Conservation (phyloP, 2,797 vertebrate genomes). For the Ammospiza maritima region DNA sequence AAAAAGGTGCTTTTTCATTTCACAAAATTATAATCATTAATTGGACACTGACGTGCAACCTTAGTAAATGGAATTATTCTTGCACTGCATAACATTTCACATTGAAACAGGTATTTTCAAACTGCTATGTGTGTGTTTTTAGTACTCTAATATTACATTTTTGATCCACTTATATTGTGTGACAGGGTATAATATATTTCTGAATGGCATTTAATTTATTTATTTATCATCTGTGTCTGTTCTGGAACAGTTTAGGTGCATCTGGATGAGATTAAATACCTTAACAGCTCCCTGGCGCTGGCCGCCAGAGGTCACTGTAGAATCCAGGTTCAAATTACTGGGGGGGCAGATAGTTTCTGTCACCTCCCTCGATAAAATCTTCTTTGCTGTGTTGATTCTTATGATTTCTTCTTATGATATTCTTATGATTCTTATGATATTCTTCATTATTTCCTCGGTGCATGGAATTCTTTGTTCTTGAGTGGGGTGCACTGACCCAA, state of each 20-base stretch:
- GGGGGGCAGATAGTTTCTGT: conserved; percentile 47
- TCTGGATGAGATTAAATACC: conserved; percentile 64
- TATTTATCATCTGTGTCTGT: conserved; percentile 63
- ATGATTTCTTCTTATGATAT: background rate
- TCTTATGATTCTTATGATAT: background rate
- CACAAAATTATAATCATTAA: conserved; percentile 80
- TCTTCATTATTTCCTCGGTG: conserved; percentile 1
- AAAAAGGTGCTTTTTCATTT: conserved; percentile 75
- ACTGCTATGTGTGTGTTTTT: conserved; percentile 71
- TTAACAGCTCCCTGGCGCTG: conserved; percentile 55
- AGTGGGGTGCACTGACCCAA: background rate
- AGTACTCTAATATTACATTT: conserved; percentile 66
- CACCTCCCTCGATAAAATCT: conserved; percentile 61
- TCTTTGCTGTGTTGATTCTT: conserved; percentile 25
- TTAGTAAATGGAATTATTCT: conserved; percentile 74
- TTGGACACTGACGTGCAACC: conserved; percentile 73
- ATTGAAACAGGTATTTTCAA: conserved; percentile 74
- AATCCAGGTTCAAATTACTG: conserved; percentile 75
- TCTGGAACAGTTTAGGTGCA: conserved; percentile 12
- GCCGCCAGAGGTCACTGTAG: conserved; percentile 82
- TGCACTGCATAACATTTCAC: conserved; percentile 57
- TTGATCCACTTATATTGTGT: conserved; percentile 50
- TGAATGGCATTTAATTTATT: conserved; percentile 69
- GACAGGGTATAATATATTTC: conserved; percentile 64
- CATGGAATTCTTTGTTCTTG: conserved; percentile 33